Percentiles rank a stretch among this genome's conserved stretches.
phyloP scores from a whole-genome alignment of 2,797 vertebrate genomes.

The Intellagama lesueurii region DNA sequence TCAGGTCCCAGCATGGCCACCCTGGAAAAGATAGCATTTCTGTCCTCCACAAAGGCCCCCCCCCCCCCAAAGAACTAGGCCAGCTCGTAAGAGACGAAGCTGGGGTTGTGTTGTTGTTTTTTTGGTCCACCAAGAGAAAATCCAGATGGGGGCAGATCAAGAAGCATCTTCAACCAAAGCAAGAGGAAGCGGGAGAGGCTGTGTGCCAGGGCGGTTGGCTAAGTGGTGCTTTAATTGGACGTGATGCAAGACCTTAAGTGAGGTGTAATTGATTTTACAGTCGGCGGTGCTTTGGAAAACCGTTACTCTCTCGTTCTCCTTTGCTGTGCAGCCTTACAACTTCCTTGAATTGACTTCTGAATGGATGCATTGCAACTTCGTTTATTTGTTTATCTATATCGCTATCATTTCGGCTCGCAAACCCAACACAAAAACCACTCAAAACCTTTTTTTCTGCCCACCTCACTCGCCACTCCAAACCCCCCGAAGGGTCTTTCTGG shows the following conservation, averaged over 20 bases:
- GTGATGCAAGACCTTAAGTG: conserved; percentile 30
- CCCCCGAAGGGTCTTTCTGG: neutral
- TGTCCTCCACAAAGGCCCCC: neutral
- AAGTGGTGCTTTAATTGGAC: conserved; percentile 35
- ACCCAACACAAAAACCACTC: conserved; percentile 15
- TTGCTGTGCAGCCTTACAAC: conserved; percentile 28
- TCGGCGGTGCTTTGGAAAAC: conserved; percentile 34
- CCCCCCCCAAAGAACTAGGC: neutral
- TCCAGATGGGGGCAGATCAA: neutral
- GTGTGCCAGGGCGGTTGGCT: neutral
- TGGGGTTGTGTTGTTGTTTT: too few relatives aligned
- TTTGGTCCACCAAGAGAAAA: neutral
- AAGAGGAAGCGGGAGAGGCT: neutral
- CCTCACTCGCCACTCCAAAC: too few relatives aligned
- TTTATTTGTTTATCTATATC: neutral
- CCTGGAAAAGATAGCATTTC: neutral
- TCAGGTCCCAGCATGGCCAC: neutral
- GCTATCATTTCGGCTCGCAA: neutral
- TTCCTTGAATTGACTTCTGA: conserved; percentile 43
- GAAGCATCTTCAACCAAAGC: neutral
- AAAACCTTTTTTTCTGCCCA: neutral
- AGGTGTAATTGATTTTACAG: conserved; percentile 52
- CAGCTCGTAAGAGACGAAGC: neutral
- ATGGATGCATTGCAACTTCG: neutral
- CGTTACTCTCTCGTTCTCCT: conserved; percentile 37